Evolutionary conservation across 1,140 invertebrate genomes (phyloP), one percentile per base, ranked within the genome.

Genomic region (Cardiocondyla obscurior): DNA sequence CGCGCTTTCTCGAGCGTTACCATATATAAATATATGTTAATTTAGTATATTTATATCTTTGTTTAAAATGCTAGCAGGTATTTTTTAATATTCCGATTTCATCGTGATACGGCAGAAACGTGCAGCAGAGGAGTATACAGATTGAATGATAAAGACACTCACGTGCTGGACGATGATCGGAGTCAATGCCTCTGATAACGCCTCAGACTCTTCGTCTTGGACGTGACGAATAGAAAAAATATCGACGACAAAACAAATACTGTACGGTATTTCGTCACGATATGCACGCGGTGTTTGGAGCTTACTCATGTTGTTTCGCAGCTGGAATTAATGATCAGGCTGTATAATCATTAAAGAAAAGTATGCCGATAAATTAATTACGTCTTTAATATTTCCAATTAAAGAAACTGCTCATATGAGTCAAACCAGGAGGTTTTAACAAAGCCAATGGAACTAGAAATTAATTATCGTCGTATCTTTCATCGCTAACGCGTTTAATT

Each of bases 111-210:
- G 28, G 16, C 28, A 33, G 39, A 64, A 62, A 25, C 22, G 16
- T 76, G 57, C 57, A 1, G 57, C 57, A 12, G 36, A 25, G 12
- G 19, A 39, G n/a, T 30, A 42, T 39, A 14, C 2, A 58, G 57
- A 64, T 62, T n/a, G 72, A 60, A 2, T 39, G 72, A 49, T 33
- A 46, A n/a, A 46, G 19, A 19, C 14, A 22, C 12, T 76, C 73
- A 53, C 58, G 30, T 64, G 44, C 55, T 39, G 73, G n/a, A 33
- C 4, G 10, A 64, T 8, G 58, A 64, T 64, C 39, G n/a, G 39
- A 77, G 73, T 77, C 57, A 77, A 77, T 30, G 73, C 12, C 39
- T 65, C 14, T 22, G 60, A 77, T 77, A 65, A 49, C 42, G 73
- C 36, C 25, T 73, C 58, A 16, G 25, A 64, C 33, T 76, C n/a